A percentile compares a stretch with the other conserved stretches of the same genome.
Conservation (phyloP, 53 echinoderm and acorn worm species). For the Crossaster papposus region DNA sequence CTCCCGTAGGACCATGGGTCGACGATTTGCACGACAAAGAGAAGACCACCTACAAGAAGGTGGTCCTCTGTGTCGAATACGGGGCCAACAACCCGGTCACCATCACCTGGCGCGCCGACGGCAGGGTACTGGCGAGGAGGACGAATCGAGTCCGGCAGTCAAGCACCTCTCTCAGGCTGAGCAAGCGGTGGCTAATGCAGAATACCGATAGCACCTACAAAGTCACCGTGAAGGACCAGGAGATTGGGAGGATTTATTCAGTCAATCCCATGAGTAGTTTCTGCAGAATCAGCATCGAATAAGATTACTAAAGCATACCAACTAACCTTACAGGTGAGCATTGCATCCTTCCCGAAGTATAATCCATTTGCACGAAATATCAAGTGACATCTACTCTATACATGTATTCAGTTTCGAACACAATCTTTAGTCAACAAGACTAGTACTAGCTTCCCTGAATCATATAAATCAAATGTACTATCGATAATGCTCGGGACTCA, state of each 20-base stretch:
- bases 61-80: background rate
- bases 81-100: slow-evolving; percentile 12
- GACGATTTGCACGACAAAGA: background rate
- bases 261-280: slow-evolving; percentile 31
- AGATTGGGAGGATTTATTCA: background rate
- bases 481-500: too few species aligned
- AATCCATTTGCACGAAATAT: too few species aligned
- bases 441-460: too few species aligned
- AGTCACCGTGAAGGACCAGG: slow-evolving; percentile 35
- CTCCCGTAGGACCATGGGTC: background rate
- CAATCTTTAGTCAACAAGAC: too few species aligned
- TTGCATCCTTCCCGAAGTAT: too few species aligned
- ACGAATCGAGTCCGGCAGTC: background rate
- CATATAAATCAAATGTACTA: too few species aligned
- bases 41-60: slow-evolving; percentile 5
- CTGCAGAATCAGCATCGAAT: background rate
- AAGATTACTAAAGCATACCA: background rate
- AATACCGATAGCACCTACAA: slow-evolving; percentile 31
- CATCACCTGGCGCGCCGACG: slow-evolving; percentile 14
- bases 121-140: background rate
- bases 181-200: slow-evolving; percentile 1
- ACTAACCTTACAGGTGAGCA: background rate
- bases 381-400: too few species aligned
- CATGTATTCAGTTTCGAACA: too few species aligned
- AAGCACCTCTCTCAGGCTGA: slow-evolving; percentile 11